Evolutionary conservation across 1,140 invertebrate genomes (phyloP).

Genomic region (Eriosoma lanigerum): DNA sequence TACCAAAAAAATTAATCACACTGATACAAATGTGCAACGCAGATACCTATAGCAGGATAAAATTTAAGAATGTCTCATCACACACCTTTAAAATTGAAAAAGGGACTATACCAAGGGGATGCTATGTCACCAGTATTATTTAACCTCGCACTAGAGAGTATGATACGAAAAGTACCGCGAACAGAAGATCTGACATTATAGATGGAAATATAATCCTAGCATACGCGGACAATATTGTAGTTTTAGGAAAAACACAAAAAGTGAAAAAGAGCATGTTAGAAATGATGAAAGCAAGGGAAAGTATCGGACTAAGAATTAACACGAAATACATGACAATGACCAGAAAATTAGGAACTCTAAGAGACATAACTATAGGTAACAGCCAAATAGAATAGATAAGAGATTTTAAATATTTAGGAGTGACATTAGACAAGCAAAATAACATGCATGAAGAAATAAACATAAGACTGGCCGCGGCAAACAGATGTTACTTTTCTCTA

Average conservation of each 20-base stretch:
- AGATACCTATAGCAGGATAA: too few species aligned
- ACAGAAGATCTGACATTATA: too few species aligned
- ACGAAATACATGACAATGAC: not conserved
- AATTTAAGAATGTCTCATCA: too few species aligned
- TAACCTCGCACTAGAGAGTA: too few species aligned
- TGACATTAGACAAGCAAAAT: not conserved
- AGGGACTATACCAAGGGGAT: too few species aligned
- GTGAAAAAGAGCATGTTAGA: not conserved
- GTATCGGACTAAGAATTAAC: not conserved
- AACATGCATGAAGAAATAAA: not conserved
- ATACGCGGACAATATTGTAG: not conserved
- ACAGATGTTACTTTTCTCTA: not conserved
- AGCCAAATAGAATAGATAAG: not conserved
- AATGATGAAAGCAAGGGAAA: not conserved
- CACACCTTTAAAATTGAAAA: too few species aligned
- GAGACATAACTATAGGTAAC: not conserved
- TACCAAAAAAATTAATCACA: not conserved
- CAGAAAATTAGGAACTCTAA: not conserved
- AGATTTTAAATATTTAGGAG: not conserved
- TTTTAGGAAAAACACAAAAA: constrained; percentile 6
- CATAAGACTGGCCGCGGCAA: not conserved
- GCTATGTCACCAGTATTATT: too few species aligned
- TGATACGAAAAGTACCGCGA: too few species aligned
- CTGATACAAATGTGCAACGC: too few species aligned
- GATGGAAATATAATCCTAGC: not conserved